These are phyloP conservation scores for Chrysolina americana DNA, from an alignment of 2,888 invertebrate species.

Conservation along the genomic window DNA sequence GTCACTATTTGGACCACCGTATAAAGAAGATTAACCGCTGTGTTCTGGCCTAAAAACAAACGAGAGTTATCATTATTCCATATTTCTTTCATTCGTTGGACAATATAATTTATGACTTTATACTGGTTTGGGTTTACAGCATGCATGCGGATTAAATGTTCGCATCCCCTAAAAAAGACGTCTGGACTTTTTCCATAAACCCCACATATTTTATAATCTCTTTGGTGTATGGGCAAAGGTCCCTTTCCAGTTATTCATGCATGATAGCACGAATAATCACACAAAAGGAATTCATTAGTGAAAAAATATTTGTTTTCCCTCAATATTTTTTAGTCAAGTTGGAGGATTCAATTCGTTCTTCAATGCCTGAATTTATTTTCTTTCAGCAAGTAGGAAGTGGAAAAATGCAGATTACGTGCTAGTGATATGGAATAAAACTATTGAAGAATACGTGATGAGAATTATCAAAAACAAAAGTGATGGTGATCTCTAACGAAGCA, in stretches of 20 bases:
- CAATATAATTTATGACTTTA: conserved; percentile 20
- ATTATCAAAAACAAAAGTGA: no score
- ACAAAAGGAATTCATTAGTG: background rate
- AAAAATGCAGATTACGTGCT: no score
- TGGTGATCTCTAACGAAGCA: no score
- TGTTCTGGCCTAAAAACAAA: background rate
- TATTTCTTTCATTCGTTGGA: conserved; percentile 18
- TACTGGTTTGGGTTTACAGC: conserved; percentile 22
- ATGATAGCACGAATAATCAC: background rate
- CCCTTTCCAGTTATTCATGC: conserved; percentile 1
- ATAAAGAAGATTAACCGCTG: no score
- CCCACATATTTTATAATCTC: conserved; percentile 25
- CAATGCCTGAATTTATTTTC: no score
- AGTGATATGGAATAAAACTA: no score
- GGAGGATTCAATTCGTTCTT: no score
- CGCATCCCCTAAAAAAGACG: conserved; percentile 25
- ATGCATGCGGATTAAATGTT: conserved; percentile 27
- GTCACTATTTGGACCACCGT: background rate
- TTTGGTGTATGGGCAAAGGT: conserved; percentile 25
- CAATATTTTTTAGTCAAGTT: no score
- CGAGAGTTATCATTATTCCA: background rate
- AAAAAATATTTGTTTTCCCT: background rate
- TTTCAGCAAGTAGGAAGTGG: no score
- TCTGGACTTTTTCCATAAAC: conserved; percentile 30
- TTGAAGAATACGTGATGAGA: no score